Evolutionary conservation across 2,113 vertebrate species (phyloP), one percentile per base, ranked within the genome.

Genomic region (Hippoglossus stenolepis): DNA sequence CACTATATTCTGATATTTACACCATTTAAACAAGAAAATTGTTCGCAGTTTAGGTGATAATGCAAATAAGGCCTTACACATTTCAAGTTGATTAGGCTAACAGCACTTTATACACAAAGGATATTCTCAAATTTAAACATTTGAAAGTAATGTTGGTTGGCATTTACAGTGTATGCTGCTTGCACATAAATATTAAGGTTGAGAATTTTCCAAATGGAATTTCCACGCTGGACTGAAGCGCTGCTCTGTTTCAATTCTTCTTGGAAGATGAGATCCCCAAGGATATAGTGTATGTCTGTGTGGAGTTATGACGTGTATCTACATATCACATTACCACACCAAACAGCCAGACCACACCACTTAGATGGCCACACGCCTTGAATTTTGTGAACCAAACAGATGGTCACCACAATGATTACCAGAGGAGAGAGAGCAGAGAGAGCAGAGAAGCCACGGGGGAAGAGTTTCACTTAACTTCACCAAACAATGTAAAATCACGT

Each of bases 291-390:
- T 31, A 12, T 71, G 38, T 75, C 18, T 71, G 54, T 58, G 57
- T 47, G 15, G 45, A 49, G 23, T 35, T 53, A 73, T 62, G 35
- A 75, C 63, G 14, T 35, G 20, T n/a, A 66, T 78, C 64, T 71
- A 51, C 78, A 73, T 78, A 69, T 86, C 64, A 75, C 81, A 63
- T 62, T 31, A 75, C 84, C 82, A 70, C 73, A 64, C 63, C 70
- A 62, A 88, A 80, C 72, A 65, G 65, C 20, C 14, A 21, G 38
- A 77, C 80, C 65, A 3, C 73, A 71, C 45, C 77, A 75, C 80
- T 84, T 63, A 65, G 53, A 71, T 4, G 17, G 64, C 66, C 76
- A 58, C 81, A 80, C 59, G 66, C 56, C 75, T 54, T 61, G 53
- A 28, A 49, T 69, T 62, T 63, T 53, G 65, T 54, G 59, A 72